Conservation (phyloP, 2,113 vertebrate genomes). For the Ictalurus furcatus region DNA sequence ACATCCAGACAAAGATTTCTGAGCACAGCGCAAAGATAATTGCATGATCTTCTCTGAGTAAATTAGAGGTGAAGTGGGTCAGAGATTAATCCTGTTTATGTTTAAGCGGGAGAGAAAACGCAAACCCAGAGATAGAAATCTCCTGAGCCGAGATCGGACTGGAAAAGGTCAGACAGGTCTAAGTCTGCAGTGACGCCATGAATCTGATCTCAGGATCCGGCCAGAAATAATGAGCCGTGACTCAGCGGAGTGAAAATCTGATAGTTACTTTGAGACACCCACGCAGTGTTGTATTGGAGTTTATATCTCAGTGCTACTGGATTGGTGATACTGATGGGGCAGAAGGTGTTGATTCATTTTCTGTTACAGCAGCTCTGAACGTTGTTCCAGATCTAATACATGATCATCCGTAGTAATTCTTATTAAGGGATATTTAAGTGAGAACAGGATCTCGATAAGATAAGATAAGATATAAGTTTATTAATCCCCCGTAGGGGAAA, state of each 20-base stretch:
- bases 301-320: background rate
- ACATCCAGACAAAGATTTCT: background rate
- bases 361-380: background rate
- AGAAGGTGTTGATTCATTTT: background rate
- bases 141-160: background rate
- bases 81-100: background rate
- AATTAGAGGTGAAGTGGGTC: background rate
- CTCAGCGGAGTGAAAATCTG: background rate
- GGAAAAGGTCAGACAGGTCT: constrained; percentile 11
- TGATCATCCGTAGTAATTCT: background rate
- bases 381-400: background rate
- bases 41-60: background rate
- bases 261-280: background rate
- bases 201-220: constrained; percentile 19
- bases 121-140: background rate
- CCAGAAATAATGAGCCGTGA: constrained; percentile 16
- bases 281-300: background rate
- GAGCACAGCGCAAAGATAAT: background rate
- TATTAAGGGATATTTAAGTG: background rate
- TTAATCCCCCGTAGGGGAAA: too few species aligned
- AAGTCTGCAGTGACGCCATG: background rate
- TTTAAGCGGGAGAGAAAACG: background rate
- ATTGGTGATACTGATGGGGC: background rate
- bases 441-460: background rate
- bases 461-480: too few species aligned